phyloP scores from a whole-genome alignment of 2,113 vertebrate genomes.

The Zosterops lateralis region DNA sequence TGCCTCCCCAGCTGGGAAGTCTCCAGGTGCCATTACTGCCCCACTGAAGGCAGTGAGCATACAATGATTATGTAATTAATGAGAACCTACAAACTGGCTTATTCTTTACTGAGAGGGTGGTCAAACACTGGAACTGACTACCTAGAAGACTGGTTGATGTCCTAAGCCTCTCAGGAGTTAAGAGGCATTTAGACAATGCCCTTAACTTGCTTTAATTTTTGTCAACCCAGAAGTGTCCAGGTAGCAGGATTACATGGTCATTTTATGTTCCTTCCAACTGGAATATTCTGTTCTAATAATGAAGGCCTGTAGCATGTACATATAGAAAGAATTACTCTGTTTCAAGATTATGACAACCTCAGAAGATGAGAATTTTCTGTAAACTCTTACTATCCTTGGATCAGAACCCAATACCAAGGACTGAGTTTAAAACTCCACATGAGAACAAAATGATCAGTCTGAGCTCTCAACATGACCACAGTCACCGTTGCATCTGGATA shows the following conservation, averaged over 20 bases:
- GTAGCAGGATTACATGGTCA: not conserved
- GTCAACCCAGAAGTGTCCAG: not conserved
- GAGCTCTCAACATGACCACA: not conserved
- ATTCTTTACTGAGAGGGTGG: not conserved
- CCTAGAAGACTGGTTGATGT: not conserved
- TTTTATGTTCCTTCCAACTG: not conserved
- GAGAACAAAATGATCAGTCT: not conserved
- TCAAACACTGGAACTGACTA: not conserved
- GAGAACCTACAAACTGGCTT: not conserved
- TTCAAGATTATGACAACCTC: not conserved
- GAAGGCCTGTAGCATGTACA: not conserved
- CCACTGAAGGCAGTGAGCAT: not conserved
- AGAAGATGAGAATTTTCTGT: not conserved
- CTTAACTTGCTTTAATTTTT: not conserved
- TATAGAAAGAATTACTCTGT: not conserved
- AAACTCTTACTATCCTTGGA: not conserved
- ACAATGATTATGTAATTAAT: not conserved
- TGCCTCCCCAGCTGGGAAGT: not conserved
- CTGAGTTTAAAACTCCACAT: not conserved
- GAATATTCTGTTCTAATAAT: not conserved
- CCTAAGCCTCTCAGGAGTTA: not conserved
- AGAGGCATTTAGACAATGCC: not conserved
- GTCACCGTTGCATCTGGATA: accelerated
- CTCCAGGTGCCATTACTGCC: not conserved
- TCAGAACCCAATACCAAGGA: not conserved